These are phyloP conservation scores for Bubalus kerabau DNA, from an alignment of 2,113 vertebrate genomes.

Conservation along the genomic window DNA sequence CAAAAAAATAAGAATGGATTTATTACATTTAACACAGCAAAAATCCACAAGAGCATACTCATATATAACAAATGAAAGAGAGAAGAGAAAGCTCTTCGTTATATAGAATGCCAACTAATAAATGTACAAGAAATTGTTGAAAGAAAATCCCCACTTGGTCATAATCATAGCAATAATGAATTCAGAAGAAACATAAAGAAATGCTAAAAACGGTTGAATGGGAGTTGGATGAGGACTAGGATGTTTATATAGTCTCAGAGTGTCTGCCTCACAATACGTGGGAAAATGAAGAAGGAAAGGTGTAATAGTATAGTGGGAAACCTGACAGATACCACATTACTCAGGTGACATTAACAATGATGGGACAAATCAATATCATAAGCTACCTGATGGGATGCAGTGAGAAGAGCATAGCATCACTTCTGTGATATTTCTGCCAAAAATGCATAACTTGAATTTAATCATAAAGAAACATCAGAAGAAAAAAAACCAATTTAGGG, in stretches of 20 bases:
- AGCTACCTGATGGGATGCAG: neutral
- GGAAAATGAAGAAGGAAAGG: neutral
- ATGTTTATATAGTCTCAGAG: neutral
- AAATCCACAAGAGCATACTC: neutral
- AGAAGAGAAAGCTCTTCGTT: neutral
- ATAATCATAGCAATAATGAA: neutral
- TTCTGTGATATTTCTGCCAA: neutral
- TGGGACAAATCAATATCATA: neutral
- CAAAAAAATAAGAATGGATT: neutral
- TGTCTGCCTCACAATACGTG: neutral
- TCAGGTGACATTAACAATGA: neutral
- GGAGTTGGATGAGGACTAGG: neutral
- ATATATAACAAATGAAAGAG: neutral
- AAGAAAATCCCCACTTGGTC: neutral
- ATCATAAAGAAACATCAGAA: neutral
- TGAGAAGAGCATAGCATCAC: neutral
- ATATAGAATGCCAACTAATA: neutral
- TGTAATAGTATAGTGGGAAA: neutral
- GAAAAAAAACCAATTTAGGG: neutral
- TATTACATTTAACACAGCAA: neutral
- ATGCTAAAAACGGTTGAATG: neutral
- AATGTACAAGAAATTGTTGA: neutral
- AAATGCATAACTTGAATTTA: neutral
- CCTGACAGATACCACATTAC: neutral
- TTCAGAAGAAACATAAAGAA: neutral